Percentiles rank a stretch among this genome's conserved stretches.
Conservation (phyloP, 2,797 vertebrate species). For the Platalea minor region DNA sequence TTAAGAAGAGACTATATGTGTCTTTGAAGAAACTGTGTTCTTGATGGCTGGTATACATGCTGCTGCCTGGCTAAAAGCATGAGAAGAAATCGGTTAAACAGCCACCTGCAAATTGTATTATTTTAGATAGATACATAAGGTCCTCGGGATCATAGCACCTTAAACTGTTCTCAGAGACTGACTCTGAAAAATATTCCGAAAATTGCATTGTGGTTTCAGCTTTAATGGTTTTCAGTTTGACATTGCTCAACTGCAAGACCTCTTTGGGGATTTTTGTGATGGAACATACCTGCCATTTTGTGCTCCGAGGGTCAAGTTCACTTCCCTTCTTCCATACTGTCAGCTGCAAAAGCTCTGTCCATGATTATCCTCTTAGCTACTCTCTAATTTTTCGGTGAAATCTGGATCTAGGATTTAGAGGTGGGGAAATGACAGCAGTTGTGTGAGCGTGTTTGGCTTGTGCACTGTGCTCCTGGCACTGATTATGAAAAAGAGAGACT, state of each 20-base stretch:
- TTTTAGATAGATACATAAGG: background rate
- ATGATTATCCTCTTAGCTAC: background rate
- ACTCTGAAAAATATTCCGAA: background rate
- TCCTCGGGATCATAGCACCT: background rate
- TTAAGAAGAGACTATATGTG: background rate
- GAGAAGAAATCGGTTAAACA: background rate
- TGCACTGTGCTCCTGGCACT: background rate
- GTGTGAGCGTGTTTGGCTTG: background rate
- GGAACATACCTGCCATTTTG: background rate
- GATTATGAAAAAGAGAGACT: background rate
- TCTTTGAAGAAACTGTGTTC: background rate
- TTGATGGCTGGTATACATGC: background rate
- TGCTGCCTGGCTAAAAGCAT: background rate
- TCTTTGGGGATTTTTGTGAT: background rate
- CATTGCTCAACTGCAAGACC: background rate
- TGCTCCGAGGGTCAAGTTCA: background rate
- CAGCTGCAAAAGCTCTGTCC: background rate
- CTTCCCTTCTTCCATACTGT: background rate
- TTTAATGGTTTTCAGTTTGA: background rate
- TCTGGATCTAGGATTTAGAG: background rate
- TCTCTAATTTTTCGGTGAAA: constrained; percentile 12
- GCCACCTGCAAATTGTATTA: background rate
- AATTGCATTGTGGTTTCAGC: background rate
- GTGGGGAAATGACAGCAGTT: background rate
- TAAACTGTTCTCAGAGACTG: background rate